Percentiles rank a stretch among this genome's conserved stretches.
These are phyloP conservation scores for Hermodice carunculata DNA, from an alignment of 2,888 invertebrate genomes.

Conservation along the genomic window DNA sequence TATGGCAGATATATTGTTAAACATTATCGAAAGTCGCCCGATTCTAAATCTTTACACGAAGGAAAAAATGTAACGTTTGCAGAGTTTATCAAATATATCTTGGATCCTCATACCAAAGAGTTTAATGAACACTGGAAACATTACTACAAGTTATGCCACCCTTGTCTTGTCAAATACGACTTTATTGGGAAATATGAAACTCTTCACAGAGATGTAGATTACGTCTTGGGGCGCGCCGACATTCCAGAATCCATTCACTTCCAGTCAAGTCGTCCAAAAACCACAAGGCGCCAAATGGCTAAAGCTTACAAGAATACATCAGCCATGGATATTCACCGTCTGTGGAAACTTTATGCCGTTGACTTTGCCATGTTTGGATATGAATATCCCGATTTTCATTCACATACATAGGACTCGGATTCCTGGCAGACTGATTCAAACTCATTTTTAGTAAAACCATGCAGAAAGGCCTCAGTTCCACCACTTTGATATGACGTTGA, in stretches of 20 bases:
- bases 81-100: conserved; percentile 78
- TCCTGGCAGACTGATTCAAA: no score
- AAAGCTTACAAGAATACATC: conserved; percentile 82
- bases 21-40: conserved; percentile 75
- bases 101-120: conserved; percentile 71
- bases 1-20: conserved; percentile 81
- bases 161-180: conserved; percentile 88
- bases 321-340: conserved; percentile 67
- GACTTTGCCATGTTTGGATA: conserved; percentile 90
- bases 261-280: no score
- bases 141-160: conserved; percentile 85
- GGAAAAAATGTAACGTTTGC: conserved; percentile 82
- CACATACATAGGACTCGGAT: no score
- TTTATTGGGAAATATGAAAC: conserved; percentile 74
- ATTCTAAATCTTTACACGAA: conserved; percentile 48
- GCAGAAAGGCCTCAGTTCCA: no score
- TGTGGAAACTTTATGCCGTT: conserved; percentile 75
- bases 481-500: no score
- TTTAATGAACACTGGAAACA: conserved; percentile 93
- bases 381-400: conserved; percentile 52
- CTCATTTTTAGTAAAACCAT: no score
- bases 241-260: no score
- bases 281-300: no score
- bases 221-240: no score
- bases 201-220: conserved; percentile 82